These are phyloP conservation scores for Macquaria australasica DNA, from an alignment of 2,113 vertebrate species.

Conservation along the genomic window DNA sequence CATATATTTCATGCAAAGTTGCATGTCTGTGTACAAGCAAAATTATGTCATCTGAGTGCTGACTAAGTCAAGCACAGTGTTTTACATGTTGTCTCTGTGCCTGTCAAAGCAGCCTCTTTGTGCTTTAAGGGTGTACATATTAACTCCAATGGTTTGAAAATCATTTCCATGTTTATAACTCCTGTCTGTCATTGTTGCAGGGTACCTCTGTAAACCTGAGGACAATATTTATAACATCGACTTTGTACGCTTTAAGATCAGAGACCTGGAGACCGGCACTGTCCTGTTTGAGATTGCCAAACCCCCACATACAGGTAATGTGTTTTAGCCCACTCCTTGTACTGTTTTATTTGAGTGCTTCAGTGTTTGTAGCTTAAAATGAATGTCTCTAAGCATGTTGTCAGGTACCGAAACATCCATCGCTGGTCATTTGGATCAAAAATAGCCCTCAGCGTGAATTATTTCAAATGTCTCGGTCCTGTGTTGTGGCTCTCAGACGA, in stretches of 20 bases:
- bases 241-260: conserved; percentile 95
- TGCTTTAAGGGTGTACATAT: background rate
- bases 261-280: conserved; percentile 92
- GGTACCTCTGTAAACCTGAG: conserved; percentile 93
- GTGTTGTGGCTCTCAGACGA: conserved; percentile 74
- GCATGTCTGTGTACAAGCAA: background rate
- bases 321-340: background rate
- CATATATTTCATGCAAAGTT: conserved; percentile 6
- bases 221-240: conserved; percentile 95
- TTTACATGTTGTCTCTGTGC: conserved; percentile 19
- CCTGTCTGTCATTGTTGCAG: conserved; percentile 69
- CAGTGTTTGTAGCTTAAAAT: background rate
- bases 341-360: background rate
- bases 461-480: conserved; percentile 13
- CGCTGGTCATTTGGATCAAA: background rate
- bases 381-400: background rate
- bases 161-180: background rate
- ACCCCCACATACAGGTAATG: conserved; percentile 87
- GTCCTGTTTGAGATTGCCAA: conserved; percentile 97
- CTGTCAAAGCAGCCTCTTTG: background rate
- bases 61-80: background rate
- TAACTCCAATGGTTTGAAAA: background rate
- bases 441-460: background rate
- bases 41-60: background rate
- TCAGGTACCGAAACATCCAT: background rate